These are phyloP conservation scores for Nasonia vitripennis DNA, from an alignment of 1,140 invertebrate genomes.

Conservation along the genomic window DNA sequence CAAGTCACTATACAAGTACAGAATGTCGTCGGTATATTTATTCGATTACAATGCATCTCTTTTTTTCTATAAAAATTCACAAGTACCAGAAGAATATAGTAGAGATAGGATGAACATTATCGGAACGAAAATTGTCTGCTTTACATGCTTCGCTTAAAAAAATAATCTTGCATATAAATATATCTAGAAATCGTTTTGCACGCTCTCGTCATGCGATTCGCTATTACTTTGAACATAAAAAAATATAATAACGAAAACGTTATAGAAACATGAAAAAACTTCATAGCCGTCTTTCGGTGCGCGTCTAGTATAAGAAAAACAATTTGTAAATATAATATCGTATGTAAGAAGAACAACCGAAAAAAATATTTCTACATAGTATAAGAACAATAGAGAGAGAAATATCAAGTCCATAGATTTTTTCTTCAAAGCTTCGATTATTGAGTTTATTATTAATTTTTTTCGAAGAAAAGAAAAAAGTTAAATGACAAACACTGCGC, in stretches of 20 bases:
- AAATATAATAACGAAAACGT: background rate
- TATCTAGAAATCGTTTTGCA: background rate
- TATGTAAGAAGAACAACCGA: background rate
- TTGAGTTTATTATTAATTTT: conserved; percentile 11
- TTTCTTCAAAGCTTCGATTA: conserved; percentile 24
- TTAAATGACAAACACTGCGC: conserved; percentile 46
- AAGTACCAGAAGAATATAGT: background rate
- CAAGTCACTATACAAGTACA: conserved; percentile 44
- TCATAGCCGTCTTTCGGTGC: background rate
- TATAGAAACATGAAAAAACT: background rate
- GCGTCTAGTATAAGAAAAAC: background rate
- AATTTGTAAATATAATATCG: conserved; percentile 5
- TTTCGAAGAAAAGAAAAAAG: conserved; percentile 6
- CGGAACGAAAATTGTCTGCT: background rate
- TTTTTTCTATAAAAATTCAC: conserved; percentile 3
- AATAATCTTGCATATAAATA: background rate
- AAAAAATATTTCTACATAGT: conserved; percentile 1
- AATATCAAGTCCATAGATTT: background rate
- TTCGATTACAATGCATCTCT: conserved; percentile 28
- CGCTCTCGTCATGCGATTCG: background rate
- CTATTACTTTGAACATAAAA: background rate
- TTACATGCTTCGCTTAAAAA: background rate
- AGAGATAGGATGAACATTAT: background rate
- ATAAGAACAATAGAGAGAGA: background rate
- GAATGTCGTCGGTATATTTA: conserved; percentile 30